Evolutionary conservation across 2,888 invertebrate species (phyloP).

Genomic region (Auanema freiburgensis): DNA sequence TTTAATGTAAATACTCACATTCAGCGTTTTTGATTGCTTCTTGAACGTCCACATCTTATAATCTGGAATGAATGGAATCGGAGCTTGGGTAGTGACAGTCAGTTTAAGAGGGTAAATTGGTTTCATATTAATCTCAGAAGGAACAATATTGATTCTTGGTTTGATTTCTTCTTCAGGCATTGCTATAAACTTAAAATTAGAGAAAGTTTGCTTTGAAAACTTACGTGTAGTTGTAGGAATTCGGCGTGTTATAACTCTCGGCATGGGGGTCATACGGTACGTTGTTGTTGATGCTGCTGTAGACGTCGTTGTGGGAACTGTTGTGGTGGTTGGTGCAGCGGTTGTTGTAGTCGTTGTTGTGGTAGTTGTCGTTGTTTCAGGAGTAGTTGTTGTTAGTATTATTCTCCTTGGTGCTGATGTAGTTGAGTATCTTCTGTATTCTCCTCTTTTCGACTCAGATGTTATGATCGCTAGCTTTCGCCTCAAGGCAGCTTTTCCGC

Average conservation of each 20-base stretch:
- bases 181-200: too few relatives aligned
- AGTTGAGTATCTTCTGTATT: too few relatives aligned
- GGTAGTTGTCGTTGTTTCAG: slow-evolving; percentile 9
- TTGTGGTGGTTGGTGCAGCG: slow-evolving; percentile 3
- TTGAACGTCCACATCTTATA: slow-evolving; percentile 28
- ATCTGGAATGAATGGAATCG: slow-evolving; percentile 33
- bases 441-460: too few relatives aligned
- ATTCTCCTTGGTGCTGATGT: not conserved
- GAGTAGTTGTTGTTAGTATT: not conserved
- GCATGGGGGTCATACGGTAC: slow-evolving; percentile 3
- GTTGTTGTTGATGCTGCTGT: slow-evolving; percentile 17
- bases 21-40: not conserved
- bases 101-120: slow-evolving; percentile 26
- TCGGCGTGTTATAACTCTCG: slow-evolving; percentile 10
- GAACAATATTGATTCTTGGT: not conserved
- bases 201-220: not conserved
- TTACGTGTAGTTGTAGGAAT: slow-evolving; percentile 9
- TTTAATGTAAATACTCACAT: slow-evolving; percentile 2
- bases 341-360: slow-evolving; percentile 11
- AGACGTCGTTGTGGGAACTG: slow-evolving; percentile 12
- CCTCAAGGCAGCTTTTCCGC: too few relatives aligned
- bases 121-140: slow-evolving; percentile 12
- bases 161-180: not conserved
- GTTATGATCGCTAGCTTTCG: too few relatives aligned
- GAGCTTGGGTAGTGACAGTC: slow-evolving; percentile 14